Evolutionary conservation across 2,113 vertebrate genomes (phyloP).

Genomic region (Campylomormyrus numenius): DNA sequence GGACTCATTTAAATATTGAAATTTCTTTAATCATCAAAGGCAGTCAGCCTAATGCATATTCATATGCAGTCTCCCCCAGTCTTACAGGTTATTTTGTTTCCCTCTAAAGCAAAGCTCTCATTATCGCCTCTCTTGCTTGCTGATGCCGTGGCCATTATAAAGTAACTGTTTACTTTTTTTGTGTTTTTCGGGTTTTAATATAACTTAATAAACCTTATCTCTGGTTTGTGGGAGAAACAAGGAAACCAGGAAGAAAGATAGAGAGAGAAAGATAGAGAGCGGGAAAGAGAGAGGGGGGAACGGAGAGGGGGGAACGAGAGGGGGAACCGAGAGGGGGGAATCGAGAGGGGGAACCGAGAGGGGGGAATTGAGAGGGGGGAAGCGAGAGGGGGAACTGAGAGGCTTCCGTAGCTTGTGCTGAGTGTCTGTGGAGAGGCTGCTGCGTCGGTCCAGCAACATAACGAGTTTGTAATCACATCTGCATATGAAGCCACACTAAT

Average conservation of each 20-base stretch:
- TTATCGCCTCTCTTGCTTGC: conserved; percentile 70
- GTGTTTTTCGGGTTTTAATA: conserved; percentile 67
- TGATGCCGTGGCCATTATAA: conserved; percentile 52
- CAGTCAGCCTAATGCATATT: conserved; percentile 99
- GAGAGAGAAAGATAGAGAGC: conserved; percentile 58
- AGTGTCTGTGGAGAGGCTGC: conserved; percentile 99
- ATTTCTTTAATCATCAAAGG: conserved; percentile 99
- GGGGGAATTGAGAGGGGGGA: too few relatives aligned
- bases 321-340: too few relatives aligned
- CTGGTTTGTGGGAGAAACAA: conserved; percentile 39
- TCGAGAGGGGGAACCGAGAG: too few relatives aligned
- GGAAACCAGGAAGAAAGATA: conserved; percentile 41
- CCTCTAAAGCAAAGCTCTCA: conserved; percentile 98
- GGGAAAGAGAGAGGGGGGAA: conserved; percentile 56
- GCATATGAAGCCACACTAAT: conserved; percentile 99
- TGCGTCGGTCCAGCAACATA: conserved; percentile 99
- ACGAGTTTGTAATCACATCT: conserved; percentile 99
- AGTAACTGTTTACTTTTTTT: conserved; percentile 16
- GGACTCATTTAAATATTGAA: conserved; percentile 99
- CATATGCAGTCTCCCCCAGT: conserved; percentile 86
- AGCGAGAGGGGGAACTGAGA: conserved; percentile 45
- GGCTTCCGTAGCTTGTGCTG: conserved; percentile 88
- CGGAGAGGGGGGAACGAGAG: too few relatives aligned
- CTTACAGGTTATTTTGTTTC: conserved; percentile 89
- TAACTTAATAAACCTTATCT: conserved; percentile 83